Percentiles rank a stretch among this genome's conserved stretches.
phyloP scores from a whole-genome alignment of 2,113 vertebrate genomes.

The Psophia crepitans region DNA sequence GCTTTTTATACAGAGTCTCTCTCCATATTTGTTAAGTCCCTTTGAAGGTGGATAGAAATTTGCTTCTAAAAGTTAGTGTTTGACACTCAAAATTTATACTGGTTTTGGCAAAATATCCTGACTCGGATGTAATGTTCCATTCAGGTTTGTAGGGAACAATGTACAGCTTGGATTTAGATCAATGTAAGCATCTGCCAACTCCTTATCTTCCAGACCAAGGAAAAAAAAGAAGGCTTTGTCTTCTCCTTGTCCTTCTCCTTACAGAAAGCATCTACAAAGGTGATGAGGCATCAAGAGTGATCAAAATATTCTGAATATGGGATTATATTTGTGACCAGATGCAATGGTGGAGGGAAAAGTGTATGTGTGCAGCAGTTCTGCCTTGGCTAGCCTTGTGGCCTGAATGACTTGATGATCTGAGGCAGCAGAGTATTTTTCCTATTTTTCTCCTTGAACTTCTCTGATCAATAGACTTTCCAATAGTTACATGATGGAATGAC shows the following conservation, averaged over 20 bases:
- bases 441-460: background rate
- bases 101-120: background rate
- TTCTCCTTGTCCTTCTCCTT: background rate
- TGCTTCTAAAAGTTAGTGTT: background rate
- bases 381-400: background rate
- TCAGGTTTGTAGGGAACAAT: background rate
- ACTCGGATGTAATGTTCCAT: background rate
- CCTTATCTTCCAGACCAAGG: background rate
- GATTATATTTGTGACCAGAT: background rate
- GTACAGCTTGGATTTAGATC: background rate
- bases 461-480: conserved; percentile 29
- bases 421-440: background rate
- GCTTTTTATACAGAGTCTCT: background rate
- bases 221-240: background rate
- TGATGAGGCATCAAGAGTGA: background rate
- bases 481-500: conserved; percentile 7
- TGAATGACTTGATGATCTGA: background rate
- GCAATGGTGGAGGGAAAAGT: background rate
- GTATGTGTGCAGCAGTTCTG: background rate
- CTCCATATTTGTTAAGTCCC: background rate
- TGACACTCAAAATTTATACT: background rate
- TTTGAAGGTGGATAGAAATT: background rate
- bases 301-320: background rate
- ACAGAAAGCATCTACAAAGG: background rate
- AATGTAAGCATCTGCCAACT: background rate